A percentile compares a stretch with the other conserved stretches of the same genome.
Conservation (phyloP, 2,888 invertebrate genomes). For the Amblyteles armatorius region DNA sequence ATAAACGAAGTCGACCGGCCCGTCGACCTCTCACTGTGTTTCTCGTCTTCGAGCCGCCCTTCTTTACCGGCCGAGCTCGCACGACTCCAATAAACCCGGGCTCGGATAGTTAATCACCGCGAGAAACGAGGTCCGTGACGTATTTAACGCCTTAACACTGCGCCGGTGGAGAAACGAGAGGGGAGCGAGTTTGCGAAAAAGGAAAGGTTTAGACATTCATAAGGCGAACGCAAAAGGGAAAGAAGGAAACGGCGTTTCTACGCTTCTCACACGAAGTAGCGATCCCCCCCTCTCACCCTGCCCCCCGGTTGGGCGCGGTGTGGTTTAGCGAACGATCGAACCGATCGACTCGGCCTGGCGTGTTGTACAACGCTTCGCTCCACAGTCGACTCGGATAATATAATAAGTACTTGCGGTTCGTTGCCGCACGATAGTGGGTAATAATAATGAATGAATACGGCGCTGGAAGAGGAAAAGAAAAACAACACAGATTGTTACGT, state of each 20-base stretch:
- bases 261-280: slow-evolving; percentile 13
- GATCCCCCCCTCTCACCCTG: not conserved
- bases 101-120: slow-evolving; percentile 35
- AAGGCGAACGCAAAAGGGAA: slow-evolving; percentile 15
- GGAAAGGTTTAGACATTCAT: not conserved
- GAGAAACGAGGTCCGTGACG: slow-evolving; percentile 35
- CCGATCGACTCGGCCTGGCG: slow-evolving; percentile 1
- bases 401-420: slow-evolving; percentile 15
- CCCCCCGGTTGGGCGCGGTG: not conserved
- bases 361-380: slow-evolving; percentile 14
- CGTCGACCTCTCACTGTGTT: slow-evolving; percentile 3
- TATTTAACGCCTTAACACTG: slow-evolving; percentile 26
- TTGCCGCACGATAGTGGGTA: slow-evolving; percentile 8
- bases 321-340: slow-evolving; percentile 29
- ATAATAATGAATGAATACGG: slow-evolving; percentile 8
- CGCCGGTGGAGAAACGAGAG: not conserved
- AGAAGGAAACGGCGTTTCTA: not conserved
- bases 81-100: slow-evolving; percentile 21
- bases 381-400: not conserved
- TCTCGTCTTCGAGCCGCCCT: not conserved
- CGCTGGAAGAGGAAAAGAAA: not conserved
- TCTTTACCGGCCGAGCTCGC: not conserved
- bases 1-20: slow-evolving; percentile 19
- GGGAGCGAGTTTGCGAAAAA: not conserved
- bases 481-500: slow-evolving; percentile 5